phyloP scores from a whole-genome alignment of 2,113 vertebrate species.

The Pollachius pollachius region DNA sequence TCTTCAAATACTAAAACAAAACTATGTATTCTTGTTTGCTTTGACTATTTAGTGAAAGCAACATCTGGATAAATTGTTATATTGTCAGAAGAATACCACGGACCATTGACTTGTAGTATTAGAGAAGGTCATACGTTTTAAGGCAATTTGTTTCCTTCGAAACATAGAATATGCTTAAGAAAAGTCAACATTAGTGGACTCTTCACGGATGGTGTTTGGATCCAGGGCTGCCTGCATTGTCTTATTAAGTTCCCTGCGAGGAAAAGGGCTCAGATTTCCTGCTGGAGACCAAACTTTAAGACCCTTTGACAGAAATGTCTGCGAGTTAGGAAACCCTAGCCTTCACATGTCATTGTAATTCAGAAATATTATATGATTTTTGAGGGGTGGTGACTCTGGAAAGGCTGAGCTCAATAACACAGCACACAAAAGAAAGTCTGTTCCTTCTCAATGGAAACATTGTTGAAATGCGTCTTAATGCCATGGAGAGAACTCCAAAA shows the following conservation, averaged over 20 bases:
- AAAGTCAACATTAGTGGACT: constrained; percentile 3
- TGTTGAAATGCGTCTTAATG: constrained; percentile 52
- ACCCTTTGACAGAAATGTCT: constrained; percentile 64
- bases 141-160: too few species aligned
- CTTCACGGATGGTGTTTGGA: constrained; percentile 22
- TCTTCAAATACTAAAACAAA: too few species aligned
- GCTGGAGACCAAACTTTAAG: constrained; percentile 60
- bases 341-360: constrained; percentile 64
- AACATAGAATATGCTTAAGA: too few species aligned
- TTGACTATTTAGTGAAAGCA: too few species aligned
- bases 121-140: too few species aligned
- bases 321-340: constrained; percentile 61
- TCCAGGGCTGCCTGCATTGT: constrained; percentile 42
- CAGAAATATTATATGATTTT: constrained; percentile 65
- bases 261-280: constrained; percentile 48
- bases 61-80: too few species aligned
- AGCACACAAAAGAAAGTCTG: constrained; percentile 63
- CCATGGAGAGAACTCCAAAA: constrained; percentile 41
- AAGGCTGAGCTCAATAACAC: constrained; percentile 41
- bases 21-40: too few species aligned
- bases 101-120: too few species aligned
- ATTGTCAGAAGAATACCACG: too few species aligned
- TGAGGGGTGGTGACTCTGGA: constrained; percentile 58
- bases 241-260: constrained; percentile 37
- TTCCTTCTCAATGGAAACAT: constrained; percentile 68